Evolutionary conservation across 1,140 invertebrate genomes (phyloP), one percentile per base, ranked within the genome.

Genomic region (Atta cephalotes): DNA sequence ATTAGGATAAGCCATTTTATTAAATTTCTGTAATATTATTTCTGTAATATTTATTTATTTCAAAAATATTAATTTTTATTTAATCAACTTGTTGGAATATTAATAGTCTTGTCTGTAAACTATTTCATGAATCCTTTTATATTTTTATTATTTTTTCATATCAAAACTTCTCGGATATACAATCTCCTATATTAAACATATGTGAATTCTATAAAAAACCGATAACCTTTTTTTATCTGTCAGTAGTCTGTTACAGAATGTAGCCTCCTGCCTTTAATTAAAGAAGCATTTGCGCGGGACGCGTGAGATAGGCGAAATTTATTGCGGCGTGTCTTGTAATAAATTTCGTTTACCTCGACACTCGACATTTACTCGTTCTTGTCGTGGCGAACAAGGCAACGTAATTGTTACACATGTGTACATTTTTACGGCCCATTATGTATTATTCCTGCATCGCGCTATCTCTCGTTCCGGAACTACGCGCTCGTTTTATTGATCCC

Each of bases 261-360:
- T 72, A 90, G 72, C 80, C 89, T 85, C 63, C 80, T 89, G 85
- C 85, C 87, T 87, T 90, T 89, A 90, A 90, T 90, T 90, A 87
- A 90, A 90, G 88, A 87, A 87, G 88, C 81, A 86, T 87, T 87
- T 58, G 72, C 74, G 79, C 85, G 60, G 58, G 65, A 87, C 51
- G 31, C 62, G 80, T 72, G 68, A 90, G 89, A 90, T 90, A 90
- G 85, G 74, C 81, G 68, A 87, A 87, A 90, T 90, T 90, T 90
- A 90, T 87, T 84, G 74, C 89, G 58, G 70, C 74, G 60, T 65
- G 79, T 84, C 88, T 89, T 60, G 89, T 71, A 85, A 87, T 90
- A 90, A 90, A 90, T 90, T 90, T 87, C 31, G 72, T 60, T 74
- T 90, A 87, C 85, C 89, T 89, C 60, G 85, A 45, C 79, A 87